Evolutionary conservation across 2,113 vertebrate species (phyloP), one percentile per base, ranked within the genome.

Genomic region (Hippocampus mohnikei): DNA sequence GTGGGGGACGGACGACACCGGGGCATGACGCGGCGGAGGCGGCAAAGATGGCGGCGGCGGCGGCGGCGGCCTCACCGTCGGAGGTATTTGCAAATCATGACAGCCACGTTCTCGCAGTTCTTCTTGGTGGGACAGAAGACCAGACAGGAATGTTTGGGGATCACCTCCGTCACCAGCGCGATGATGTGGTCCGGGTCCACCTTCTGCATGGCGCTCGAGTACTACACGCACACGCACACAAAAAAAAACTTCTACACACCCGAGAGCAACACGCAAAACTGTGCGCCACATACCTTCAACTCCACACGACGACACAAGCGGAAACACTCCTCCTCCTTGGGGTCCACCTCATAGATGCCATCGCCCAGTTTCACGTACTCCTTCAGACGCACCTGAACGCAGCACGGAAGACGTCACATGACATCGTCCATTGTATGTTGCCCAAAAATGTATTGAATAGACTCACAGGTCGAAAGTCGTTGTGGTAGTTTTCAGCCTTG

Each of bases 71-170:
- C 95, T 82, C 92, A 99, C 97, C 94, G 93, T 61, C 89, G 95
- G 70, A 99, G 92, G 76, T 94, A 95, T 74, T 90, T 98, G 92
- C 95, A 97, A 84, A 99, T 94, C 96, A 98, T 96, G n/a, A 76
- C 91, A 27, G 93, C 95, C 33, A 99, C 94, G 8, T 98, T 99
- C 92, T 99, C 97, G 87, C 97, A 98, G 82, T 95, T 99, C 89
- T 96, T 98, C 91, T 98, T 98, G 67, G 94, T 98, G 33, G 97
- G 94, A 76, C 97, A 98, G 90, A 99, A 99, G 29, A 99, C 86
- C 20, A 99, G 91, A 76, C 97, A 99, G 41, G 97, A 98, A 56
- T 98, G 90, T 2, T 81, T 68, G 5, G 97, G 97, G 73, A 99
- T 98, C 61, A 99, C 94, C 86, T 99, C 97, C 21, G 95, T 94